Conservation (phyloP, 2,797 vertebrate species). For the Nothura maculosa region DNA sequence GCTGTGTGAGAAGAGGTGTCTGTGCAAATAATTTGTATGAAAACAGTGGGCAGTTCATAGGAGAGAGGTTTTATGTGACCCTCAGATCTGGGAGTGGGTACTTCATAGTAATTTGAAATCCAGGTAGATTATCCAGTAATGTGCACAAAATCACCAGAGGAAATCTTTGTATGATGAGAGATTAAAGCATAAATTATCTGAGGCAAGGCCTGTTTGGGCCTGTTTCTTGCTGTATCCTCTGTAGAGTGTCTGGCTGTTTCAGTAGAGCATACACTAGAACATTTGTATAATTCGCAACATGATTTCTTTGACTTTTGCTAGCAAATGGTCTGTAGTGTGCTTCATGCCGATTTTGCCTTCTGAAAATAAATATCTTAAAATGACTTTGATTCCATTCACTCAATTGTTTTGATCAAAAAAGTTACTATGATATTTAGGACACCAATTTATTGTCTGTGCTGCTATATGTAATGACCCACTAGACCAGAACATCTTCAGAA, state of each 20-base stretch:
- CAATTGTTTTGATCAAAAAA: constrained; percentile 34
- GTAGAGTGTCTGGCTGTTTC: neutral
- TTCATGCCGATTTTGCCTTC: constrained; percentile 11
- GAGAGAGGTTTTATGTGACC: neutral
- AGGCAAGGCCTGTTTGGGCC: neutral
- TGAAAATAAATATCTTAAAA: constrained; percentile 33
- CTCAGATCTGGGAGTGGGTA: neutral
- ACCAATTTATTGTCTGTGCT: constrained; percentile 59
- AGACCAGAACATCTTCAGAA: constrained; percentile 76
- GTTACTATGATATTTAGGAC: constrained; percentile 50
- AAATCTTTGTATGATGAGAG: neutral
- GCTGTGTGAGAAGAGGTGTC: neutral
- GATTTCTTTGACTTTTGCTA: neutral
- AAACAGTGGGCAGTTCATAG: neutral
- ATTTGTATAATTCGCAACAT: neutral
- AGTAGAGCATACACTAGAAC: neutral
- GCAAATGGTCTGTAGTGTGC: neutral
- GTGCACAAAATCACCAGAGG: neutral
- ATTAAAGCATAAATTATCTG: neutral
- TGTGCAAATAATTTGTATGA: neutral
- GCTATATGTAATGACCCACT: constrained; percentile 63
- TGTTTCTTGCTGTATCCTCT: neutral
- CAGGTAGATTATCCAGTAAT: neutral
- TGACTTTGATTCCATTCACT: constrained; percentile 8
- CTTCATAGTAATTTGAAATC: neutral